Evolutionary conservation across 1,140 invertebrate species (phyloP).

Genomic region (Matsumurasca onukii): DNA sequence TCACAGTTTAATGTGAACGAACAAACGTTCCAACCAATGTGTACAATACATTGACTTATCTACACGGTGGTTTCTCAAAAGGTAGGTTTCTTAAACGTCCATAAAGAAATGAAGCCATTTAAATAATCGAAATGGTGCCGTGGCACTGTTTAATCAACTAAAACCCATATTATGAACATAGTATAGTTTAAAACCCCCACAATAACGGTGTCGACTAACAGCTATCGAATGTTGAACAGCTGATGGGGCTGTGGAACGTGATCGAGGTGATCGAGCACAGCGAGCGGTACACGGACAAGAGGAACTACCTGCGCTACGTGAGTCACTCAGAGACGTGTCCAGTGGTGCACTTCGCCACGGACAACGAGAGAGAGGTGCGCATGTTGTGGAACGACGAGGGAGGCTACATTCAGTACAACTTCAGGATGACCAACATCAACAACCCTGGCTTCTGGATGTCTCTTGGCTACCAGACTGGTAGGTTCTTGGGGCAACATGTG

Average conservation of each 20-base stretch:
- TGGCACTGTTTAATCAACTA: no score
- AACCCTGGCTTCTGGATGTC: conserved; percentile 56
- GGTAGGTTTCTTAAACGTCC: no score
- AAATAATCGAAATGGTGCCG: no score
- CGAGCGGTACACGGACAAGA: conserved; percentile 20
- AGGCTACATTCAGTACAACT: conserved; percentile 52
- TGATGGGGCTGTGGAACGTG: conserved; percentile 64
- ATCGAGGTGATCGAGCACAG: conserved; percentile 64
- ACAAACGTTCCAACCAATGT: no score
- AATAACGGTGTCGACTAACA: no score
- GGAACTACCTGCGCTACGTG: conserved; percentile 15
- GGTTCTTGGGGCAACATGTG: conserved; percentile 12
- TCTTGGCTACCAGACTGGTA: conserved; percentile 54
- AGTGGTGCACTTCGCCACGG: conserved; percentile 46
- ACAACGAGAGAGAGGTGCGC: conserved; percentile 41
- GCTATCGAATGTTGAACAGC: no score
- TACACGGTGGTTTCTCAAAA: no score
- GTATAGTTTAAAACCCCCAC: no score
- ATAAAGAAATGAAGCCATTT: no score
- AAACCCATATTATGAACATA: no score
- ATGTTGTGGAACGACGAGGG: conserved; percentile 56
- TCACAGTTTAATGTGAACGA: no score
- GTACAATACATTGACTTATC: no score
- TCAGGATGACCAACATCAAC: conserved; percentile 50
- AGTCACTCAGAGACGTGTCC: conserved; percentile 44